Conservation (phyloP, 2,797 vertebrate genomes). For the Hafferia zeledoni region DNA sequence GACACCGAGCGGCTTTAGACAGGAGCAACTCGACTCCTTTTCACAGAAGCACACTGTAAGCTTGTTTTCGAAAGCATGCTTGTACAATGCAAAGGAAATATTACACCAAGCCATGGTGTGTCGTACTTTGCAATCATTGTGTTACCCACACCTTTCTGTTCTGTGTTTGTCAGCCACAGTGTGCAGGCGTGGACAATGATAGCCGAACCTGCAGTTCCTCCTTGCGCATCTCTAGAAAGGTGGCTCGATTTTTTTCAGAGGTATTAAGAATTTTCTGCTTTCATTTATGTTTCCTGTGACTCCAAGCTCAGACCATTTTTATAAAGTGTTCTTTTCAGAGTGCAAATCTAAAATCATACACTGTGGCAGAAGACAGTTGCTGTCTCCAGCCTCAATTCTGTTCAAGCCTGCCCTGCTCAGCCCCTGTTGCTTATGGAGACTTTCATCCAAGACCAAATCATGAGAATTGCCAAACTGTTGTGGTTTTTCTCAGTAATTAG, state of each 20-base stretch:
- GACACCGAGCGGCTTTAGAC: background rate
- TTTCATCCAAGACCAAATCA: background rate
- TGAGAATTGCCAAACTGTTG: background rate
- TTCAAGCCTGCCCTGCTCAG: background rate
- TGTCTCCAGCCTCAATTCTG: background rate
- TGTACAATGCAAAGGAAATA: background rate
- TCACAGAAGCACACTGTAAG: rapidly evolving
- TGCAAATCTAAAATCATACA: background rate
- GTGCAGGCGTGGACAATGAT: rapidly evolving
- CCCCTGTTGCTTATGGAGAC: background rate
- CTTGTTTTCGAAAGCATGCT: background rate
- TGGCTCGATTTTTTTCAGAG: background rate
- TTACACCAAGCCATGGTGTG: background rate
- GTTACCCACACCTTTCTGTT: background rate
- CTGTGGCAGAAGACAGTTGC: background rate
- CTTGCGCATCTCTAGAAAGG: background rate
- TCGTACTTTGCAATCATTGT: background rate
- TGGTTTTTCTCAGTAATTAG: background rate
- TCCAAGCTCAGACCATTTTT: background rate
- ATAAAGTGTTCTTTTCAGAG: background rate
- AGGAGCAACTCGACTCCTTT: background rate
- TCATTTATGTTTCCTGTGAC: background rate
- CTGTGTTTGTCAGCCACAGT: background rate
- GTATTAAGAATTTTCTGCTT: background rate
- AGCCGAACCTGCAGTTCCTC: background rate